These are phyloP conservation scores for Stenodema calcarata DNA, from an alignment of 2,888 invertebrate genomes.

Conservation along the genomic window DNA sequence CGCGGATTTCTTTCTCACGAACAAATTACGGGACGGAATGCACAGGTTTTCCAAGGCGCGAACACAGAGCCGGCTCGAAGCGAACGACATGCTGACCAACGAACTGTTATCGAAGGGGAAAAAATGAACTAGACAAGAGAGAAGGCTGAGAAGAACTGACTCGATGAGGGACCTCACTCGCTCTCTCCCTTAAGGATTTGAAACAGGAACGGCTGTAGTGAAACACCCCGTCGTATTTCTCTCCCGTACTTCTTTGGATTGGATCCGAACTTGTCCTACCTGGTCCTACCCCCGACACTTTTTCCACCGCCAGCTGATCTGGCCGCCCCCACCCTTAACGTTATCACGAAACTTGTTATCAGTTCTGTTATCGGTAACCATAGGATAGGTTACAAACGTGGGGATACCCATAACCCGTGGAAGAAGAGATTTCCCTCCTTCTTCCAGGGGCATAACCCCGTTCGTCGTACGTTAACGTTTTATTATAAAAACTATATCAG, in stretches of 20 bases:
- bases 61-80: conserved; percentile 80
- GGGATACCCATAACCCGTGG: not conserved
- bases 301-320: conserved; percentile 34
- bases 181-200: conserved; percentile 24
- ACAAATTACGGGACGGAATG: conserved; percentile 72
- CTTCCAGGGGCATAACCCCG: too few relatives aligned
- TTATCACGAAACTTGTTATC: not conserved
- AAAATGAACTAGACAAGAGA: not conserved
- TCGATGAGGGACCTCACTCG: not conserved
- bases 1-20: conserved; percentile 71
- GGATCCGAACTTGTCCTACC: conserved; percentile 1
- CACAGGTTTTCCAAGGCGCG: conserved; percentile 82
- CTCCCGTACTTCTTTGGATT: conserved; percentile 28
- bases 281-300: conserved; percentile 35
- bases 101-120: not conserved
- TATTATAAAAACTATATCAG: too few relatives aligned
- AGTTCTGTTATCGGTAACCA: not conserved
- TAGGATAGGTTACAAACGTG: not conserved
- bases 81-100: conserved; percentile 12
- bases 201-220: conserved; percentile 13
- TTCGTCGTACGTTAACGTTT: too few relatives aligned
- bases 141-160: not conserved
- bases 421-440: too few relatives aligned
- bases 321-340: conserved; percentile 24
- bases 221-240: conserved; percentile 31